Conservation (phyloP, 2,113 vertebrate genomes). For the Romanogobio albipinnatus region DNA sequence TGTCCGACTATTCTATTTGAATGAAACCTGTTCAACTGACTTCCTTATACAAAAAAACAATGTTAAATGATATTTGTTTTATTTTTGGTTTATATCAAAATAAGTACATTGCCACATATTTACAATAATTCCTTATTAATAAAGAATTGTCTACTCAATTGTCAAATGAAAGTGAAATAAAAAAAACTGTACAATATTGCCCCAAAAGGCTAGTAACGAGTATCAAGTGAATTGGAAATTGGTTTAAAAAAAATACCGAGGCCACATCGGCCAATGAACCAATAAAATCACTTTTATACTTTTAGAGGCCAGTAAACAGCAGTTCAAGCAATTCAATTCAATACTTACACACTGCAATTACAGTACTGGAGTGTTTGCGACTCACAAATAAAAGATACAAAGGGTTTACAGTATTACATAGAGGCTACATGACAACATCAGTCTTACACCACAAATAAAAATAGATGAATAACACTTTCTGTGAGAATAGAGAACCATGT, state of each 20-base stretch:
- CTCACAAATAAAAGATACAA: slow-evolving; percentile 55
- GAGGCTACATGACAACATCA: slow-evolving; percentile 40
- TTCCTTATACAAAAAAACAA: neutral
- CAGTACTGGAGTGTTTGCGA: slow-evolving; percentile 14
- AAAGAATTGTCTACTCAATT: neutral
- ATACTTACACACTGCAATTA: slow-evolving; percentile 20
- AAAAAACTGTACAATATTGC: slow-evolving; percentile 38
- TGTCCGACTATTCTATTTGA: neutral
- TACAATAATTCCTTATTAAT: slow-evolving; percentile 79
- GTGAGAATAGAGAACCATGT: slow-evolving; percentile 41
- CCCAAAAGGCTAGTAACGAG: neutral
- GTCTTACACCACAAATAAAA: slow-evolving; percentile 57
- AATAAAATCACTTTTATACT: neutral
- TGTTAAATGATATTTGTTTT: slow-evolving; percentile 67
- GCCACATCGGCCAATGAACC: neutral
- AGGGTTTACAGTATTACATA: slow-evolving; percentile 33
- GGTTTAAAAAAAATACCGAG: slow-evolving; percentile 31
- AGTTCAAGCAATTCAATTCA: neutral
- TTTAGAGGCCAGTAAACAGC: slow-evolving; percentile 23
- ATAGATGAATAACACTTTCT: slow-evolving; percentile 72
- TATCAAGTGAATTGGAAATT: neutral
- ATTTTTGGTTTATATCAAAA: slow-evolving; percentile 78
- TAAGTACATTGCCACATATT: slow-evolving; percentile 76
- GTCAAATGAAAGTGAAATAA: slow-evolving; percentile 4
- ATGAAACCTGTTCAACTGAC: too few species aligned